These are phyloP conservation scores for Drosophila anomalata DNA, from an alignment of 2,888 invertebrate genomes.

Conservation along the genomic window DNA sequence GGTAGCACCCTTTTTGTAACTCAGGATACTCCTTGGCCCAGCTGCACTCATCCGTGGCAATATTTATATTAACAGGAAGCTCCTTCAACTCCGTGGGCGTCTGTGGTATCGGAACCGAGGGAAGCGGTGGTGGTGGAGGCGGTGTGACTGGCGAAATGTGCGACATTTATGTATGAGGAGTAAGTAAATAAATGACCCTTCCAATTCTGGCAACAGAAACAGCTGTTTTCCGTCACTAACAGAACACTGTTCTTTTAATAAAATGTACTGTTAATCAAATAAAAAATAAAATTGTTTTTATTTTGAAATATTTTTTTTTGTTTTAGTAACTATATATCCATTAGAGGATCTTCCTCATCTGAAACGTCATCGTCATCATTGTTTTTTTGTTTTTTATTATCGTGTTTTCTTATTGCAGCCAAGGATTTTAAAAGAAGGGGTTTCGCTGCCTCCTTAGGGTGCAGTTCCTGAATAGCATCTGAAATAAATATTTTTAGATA, in stretches of 20 bases:
- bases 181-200: constrained; percentile 9
- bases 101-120: not conserved
- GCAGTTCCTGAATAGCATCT: not conserved
- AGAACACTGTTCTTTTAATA: not conserved
- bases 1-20: constrained; percentile 86
- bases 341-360: not conserved
- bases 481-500: not conserved
- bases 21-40: constrained; percentile 87
- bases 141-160: constrained; percentile 19
- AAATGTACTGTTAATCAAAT: not conserved
- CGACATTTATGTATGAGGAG: constrained; percentile 31
- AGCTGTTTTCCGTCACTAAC: constrained; percentile 24
- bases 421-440: not conserved
- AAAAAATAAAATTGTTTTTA: not conserved
- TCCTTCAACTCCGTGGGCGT: constrained; percentile 3
- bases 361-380: not conserved
- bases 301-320: not conserved
- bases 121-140: constrained; percentile 42
- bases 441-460: not conserved
- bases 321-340: not conserved
- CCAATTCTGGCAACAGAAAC: constrained; percentile 21
- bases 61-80: not conserved
- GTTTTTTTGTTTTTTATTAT: not conserved
- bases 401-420: not conserved
- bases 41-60: constrained; percentile 82